Base-by-base conservation (phyloP, 2,113 vertebrate genomes). In the Opisthocomus hoazin region DNA sequence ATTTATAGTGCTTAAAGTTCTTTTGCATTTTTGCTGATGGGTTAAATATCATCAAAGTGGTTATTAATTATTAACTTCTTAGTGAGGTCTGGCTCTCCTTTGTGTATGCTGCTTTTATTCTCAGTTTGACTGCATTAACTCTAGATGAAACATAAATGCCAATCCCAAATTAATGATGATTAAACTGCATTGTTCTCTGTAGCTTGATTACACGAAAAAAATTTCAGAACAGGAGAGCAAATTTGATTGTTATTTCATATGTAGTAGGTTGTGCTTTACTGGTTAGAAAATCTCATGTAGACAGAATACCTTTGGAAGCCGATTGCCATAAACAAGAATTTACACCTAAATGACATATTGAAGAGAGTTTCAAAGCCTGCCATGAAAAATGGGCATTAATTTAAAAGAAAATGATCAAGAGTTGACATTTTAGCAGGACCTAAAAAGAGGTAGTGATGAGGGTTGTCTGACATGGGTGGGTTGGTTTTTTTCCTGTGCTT, bases 41-140 rank as follows among this genome's bases (percentile, higher is more conserved):
- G 51, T 89, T 89, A 75, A 91, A 87, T 82, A 82, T 92, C 46
- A 5, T 92, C 81, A 56, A 70, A 93, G 77, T 60, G 12, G 14
- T 89, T 94, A 91, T 91, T 91, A 93, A 94, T 94, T 69, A 86
- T 74, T 93, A 93, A 94, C 73, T 64, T 34, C 29, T 79, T 46
- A 19, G 69, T 71, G 81, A 93, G 36, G n/a, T 51, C 87, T 93
- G 61, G 21, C 57, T 94, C 53, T 92, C 34, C 48, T 92, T 84
- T 95, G 68, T 71, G 66, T 81, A 10, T 0, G 1, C 73, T 71
- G 65, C 89, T 93, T 97, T 93, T 96, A 61, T 93, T 92, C 89
- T 94, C 12, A 6, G 76, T 86, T 81, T 89, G 71, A 66, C 89
- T 94, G 65, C 61, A 30, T 95, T 94, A 89, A 75, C 39, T 94